Base-by-base conservation (phyloP, 2,888 invertebrate genomes). In the Tipula unca region DNA sequence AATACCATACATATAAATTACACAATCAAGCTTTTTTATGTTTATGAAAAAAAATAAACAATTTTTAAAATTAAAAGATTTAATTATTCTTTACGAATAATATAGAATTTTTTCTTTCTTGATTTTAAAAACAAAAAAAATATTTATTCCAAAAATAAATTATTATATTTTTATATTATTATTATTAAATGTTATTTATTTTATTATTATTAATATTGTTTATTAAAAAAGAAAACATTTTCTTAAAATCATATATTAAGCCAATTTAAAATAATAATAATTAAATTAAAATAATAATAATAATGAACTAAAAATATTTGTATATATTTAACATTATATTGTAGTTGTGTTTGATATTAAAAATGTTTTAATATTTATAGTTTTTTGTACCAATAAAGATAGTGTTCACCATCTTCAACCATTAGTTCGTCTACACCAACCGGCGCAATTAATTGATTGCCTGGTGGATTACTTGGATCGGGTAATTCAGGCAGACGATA, bases 361-460 rank as follows among this genome's bases (percentile, higher is more conserved):
- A 69, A 25, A 25, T 25, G 8, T 25, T 69, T 69, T 69, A 32
- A n/a, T 83, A 35, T 36, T 94, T 95, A 97, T 91, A 97, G 93
- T 91, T 97, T 96, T 92, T 97, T 97, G 92, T 97, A 97, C 97
- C 97, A 97, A 91, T 97, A 97, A 85, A 97, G 93, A 89, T 96
- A 97, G 89, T 96, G 96, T 89, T 97, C 96, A 25, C 96, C 96
- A 88, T 97, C 96, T 91, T 96, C 95, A 36, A 97, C 96, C 89
- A 95, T 92, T 87, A 97, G 91, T 89, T 97, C 97, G 89, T 97
- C 97, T 39, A 97, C 97, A 89, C 97, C 97, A 89, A 96, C 96
- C 86, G 96, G 96, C 48, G 97, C 96, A 84, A 97, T 96, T 85
- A 96, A 93, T 90, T 96, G 96, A 91, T 96, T 96, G 86, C 96